Conservation (phyloP, 2,888 invertebrate species). For the Zonitis immaculata region DNA sequence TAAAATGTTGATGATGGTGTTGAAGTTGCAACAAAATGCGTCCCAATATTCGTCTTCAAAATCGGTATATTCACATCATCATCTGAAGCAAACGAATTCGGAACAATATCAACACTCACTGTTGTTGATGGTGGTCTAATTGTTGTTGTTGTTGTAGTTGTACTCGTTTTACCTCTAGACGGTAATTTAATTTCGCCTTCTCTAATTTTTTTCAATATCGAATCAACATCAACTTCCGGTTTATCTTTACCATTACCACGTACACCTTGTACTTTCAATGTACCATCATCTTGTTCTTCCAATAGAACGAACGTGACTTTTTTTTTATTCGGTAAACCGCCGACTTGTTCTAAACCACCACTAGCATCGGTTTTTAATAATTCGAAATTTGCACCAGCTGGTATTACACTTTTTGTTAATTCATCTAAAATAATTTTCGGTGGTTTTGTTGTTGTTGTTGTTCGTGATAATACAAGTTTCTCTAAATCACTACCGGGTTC, state of each 20-base stretch:
- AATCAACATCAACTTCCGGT: slow-evolving; percentile 72
- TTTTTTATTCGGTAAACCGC: slow-evolving; percentile 62
- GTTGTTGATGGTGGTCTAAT: slow-evolving; percentile 1
- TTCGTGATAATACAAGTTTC: slow-evolving; percentile 43
- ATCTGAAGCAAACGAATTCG: slow-evolving; percentile 40
- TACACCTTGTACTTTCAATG: slow-evolving; percentile 79
- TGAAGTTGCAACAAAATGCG: slow-evolving; percentile 38
- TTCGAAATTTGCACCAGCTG: slow-evolving; percentile 75
- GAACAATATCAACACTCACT: slow-evolving; percentile 34
- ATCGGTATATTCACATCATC: slow-evolving; percentile 30
- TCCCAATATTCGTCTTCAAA: slow-evolving; percentile 37
- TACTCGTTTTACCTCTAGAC: slow-evolving; percentile 48
- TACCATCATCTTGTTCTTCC: slow-evolving; percentile 81
- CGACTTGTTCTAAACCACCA: slow-evolving; percentile 68
- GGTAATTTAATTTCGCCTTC: slow-evolving; percentile 78
- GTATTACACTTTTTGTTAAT: slow-evolving; percentile 72
- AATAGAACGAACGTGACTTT: slow-evolving; percentile 83
- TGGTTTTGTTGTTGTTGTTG: slow-evolving; percentile 55
- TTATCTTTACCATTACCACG: slow-evolving; percentile 71
- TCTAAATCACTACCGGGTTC: slow-evolving; percentile 42
- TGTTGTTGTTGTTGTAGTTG: slow-evolving; percentile 18
- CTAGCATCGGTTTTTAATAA: slow-evolving; percentile 70
- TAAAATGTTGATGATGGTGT: slow-evolving; percentile 36
- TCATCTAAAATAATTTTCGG: slow-evolving; percentile 68
- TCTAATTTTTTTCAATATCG: slow-evolving; percentile 73